Conservation (phyloP, 30 jellyfish, hydroid and myxozoan species). For the Aurelia aurita region DNA sequence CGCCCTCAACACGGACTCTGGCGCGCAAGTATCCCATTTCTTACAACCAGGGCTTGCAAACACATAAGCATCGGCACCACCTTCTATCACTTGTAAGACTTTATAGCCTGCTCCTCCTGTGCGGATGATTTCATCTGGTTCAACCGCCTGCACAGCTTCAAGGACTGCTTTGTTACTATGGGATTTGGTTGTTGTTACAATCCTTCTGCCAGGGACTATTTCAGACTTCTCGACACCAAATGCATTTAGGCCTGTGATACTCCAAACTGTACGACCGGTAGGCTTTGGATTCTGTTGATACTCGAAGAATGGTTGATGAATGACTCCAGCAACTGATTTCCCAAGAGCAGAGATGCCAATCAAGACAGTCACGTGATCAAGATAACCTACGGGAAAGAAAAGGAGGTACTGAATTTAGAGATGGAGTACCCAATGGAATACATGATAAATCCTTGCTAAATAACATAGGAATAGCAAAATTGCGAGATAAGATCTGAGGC, state of each 20-base stretch:
- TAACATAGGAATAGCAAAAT: too few relatives aligned
- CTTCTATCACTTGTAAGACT: constrained; percentile 90
- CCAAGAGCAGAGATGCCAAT: constrained; percentile 97
- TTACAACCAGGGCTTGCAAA: constrained; percentile 95
- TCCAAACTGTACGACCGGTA: constrained; percentile 95
- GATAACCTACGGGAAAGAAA: constrained; percentile 54
- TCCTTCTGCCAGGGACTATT: constrained; percentile 78
- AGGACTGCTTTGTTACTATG: constrained; percentile 81
- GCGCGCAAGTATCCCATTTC: constrained; percentile 99
- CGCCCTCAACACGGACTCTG: constrained; percentile 92
- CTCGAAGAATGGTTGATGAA: constrained; percentile 92
- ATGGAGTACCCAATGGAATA: too few relatives aligned
- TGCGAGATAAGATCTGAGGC: too few relatives aligned
- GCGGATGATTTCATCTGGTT: constrained; percentile 80
- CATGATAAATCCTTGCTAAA: too few relatives aligned
- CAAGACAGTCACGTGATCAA: constrained; percentile 93
- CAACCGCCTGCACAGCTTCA: constrained; percentile 85
- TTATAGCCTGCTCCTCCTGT: constrained; percentile 95
- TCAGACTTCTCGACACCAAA: constrained; percentile 72
- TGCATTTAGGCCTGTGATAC: constrained; percentile 89
- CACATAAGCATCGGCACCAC: constrained; percentile 96
- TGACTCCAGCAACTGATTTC: constrained; percentile 98
- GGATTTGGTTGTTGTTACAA: constrained; percentile 90
- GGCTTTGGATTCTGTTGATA: constrained; percentile 39
- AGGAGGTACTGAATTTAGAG: too few relatives aligned